Evolutionary conservation across 2,113 vertebrate species (phyloP), one percentile per base, ranked within the genome.

Genomic region (Saguinus midas): DNA sequence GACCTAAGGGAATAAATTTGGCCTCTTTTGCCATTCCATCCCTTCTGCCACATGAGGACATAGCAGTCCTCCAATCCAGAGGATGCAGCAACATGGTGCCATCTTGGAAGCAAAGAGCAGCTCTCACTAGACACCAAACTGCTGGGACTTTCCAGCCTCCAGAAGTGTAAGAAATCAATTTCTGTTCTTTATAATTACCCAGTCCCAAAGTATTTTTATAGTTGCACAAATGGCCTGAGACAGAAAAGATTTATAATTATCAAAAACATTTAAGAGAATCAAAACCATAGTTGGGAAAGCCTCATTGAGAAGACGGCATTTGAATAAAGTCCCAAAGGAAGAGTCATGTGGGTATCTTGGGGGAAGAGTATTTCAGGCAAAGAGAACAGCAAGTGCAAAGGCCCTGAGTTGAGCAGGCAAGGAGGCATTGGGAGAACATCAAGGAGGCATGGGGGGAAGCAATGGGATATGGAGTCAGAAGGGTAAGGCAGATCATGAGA

Each of bases 261-360:
- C 76, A 76, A 96, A 90, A 83, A 43, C 32, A 81, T 18, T 52
- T 80, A 52, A 87, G 1, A 76, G 5, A 86, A 82, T 84, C 29
- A 92, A 96, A 96, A 85, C 23, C 7, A 70, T 40, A 90, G 32
- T 13, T 92, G 37, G 35, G 12, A 85, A 95, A 70, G 58, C 32
- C 79, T 96, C 90, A 58, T 0, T 50, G 83, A 72, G 57, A 97
- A 61, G 64, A 90, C 61, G 72, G 29, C 55, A 76, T 68, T 80
- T 82, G 75, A 78, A n/a, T 76, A 23, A 90, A 90, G 40, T 75
- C 43, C 43, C 58, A 94, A 72, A 79, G 48, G 10, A 48, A 88
- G 2, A 61, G 6, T 43, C 66, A 11, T 50, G 27, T 7, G 37
- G 40, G 5, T 61, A 37, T 72, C 82, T 61, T 37, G 20, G 7